These are phyloP conservation scores for Rhagonycha lutea DNA, from an alignment of 2,888 invertebrate species.

Conservation along the genomic window DNA sequence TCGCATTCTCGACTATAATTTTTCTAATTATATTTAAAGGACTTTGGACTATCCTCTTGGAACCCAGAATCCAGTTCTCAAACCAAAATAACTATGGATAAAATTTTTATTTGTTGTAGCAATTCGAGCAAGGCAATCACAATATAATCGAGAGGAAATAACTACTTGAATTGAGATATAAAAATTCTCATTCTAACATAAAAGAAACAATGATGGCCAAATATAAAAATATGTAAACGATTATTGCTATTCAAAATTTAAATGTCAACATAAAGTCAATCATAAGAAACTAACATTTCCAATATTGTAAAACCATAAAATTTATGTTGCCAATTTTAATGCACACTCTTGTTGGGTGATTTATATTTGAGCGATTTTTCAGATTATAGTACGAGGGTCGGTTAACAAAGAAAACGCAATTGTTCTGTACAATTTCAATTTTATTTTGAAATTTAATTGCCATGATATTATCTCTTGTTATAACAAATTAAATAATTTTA, in stretches of 20 bases:
- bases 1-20: no score
- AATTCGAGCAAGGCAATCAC: neutral
- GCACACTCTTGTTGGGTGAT: neutral
- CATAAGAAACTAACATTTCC: neutral
- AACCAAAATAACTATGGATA: no score
- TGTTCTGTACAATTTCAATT: no score
- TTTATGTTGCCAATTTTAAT: neutral
- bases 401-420: no score
- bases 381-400: no score
- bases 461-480: no score
- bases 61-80: no score
- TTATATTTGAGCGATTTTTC: neutral
- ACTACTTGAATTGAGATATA: neutral
- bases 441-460: no score
- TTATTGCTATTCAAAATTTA: neutral
- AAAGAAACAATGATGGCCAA: neutral
- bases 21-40: no score
- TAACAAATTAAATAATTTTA: no score
- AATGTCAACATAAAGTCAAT: neutral
- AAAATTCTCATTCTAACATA: neutral
- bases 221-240: neutral
- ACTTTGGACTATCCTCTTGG: no score
- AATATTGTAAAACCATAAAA: neutral
- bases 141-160: neutral
- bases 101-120: no score